Conservation (phyloP, 2,113 vertebrate species). For the Passer domesticus region DNA sequence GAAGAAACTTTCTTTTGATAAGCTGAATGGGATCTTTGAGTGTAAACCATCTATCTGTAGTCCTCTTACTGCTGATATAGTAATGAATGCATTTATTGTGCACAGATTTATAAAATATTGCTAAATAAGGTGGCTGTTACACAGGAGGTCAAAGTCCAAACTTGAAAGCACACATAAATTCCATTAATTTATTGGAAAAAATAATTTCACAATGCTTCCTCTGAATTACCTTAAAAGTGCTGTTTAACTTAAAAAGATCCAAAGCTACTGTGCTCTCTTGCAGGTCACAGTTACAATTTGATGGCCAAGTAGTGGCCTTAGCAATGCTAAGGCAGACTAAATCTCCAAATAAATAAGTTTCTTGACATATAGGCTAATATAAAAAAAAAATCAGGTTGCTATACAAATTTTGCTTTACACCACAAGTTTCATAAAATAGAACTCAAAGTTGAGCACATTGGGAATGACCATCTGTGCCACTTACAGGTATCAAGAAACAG, state of each 20-base stretch:
- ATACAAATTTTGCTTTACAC: not conserved
- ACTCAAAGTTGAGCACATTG: not conserved
- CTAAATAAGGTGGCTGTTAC: not conserved
- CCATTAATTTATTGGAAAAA: not conserved
- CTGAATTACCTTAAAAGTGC: not conserved
- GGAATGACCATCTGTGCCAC: not conserved
- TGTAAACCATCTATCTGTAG: not conserved
- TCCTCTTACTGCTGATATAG: not conserved
- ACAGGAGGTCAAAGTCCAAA: not conserved
- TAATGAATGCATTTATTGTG: not conserved
- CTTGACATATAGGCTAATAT: not conserved
- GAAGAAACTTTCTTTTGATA: not conserved
- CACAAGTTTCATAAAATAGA: not conserved
- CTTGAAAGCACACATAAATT: not conserved
- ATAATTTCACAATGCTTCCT: not conserved
- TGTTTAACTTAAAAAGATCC: not conserved
- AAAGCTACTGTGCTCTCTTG: not conserved
- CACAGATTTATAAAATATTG: not conserved
- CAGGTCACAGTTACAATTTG: not conserved
- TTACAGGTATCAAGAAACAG: not conserved
- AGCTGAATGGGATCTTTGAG: not conserved
- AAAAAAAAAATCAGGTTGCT: not conserved
- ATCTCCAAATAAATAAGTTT: not conserved
- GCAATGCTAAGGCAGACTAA: not conserved
- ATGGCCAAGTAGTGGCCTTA: not conserved